Base-by-base conservation (phyloP, 2,888 invertebrate genomes). In the Axea sp. region DNA sequence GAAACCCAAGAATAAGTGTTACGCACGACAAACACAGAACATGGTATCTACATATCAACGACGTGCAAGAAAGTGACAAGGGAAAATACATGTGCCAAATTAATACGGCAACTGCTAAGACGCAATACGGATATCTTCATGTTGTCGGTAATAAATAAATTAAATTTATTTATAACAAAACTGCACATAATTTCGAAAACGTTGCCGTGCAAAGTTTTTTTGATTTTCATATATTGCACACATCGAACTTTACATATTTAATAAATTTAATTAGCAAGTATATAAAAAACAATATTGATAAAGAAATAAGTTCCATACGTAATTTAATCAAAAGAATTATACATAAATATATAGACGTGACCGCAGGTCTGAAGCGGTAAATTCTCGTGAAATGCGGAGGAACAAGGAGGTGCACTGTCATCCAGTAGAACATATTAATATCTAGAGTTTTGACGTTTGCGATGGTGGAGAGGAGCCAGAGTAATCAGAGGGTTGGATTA, bases 51-150 rank as follows among this genome's bases (percentile, higher is more conserved):
- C 96, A 96, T 90, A 96, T 97, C 88, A 94, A 92, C 81, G 95
- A 96, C 87, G 96, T 96, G 60, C 93, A 96, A 81, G 95, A 96
- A 86, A 95, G 95, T 85, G 97, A 97, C 89, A 93, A 94, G 82
- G 96, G 97, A 60, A 91, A 95, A 73, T 97, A 96, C 90, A 96
- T 96, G 96, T 96, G 95, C 89, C 96, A 95, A 90, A 96, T 96
- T 88, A 96, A 96, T 90, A 96, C 95, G 1, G 96, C 95, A 81
- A 94, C 95, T 15, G 96, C 96, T 64, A 97, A 96, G 90, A 96
- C 96, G 51, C 96, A 96, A 88, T 95, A 95, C 82, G 97, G 96
- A 77, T 96, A 95, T 88, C 91, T 97, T 45, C 95, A 96, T 88
- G 96, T 97, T 81, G 96, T 96, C 60, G 96, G 96, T 96, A 88